Base-by-base conservation (phyloP, 2,113 vertebrate genomes). In the Ictalurus furcatus region DNA sequence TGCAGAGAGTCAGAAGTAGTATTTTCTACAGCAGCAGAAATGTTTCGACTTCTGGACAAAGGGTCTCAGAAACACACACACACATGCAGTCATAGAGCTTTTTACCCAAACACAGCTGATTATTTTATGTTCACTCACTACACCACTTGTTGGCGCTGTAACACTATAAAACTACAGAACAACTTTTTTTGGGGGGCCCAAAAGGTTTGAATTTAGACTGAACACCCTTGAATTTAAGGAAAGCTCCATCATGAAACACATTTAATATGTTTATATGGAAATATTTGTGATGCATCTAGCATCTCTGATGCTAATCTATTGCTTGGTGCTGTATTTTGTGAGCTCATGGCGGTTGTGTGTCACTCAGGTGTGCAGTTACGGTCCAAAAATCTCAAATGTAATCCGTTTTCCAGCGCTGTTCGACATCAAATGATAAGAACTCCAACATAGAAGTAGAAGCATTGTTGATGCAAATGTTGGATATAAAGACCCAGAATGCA, bases 131-230 rank as follows among this genome's bases (percentile, higher is more conserved):
- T 30, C 12, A 4, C 25, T 48, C 34, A 44, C 4, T 13, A 13
- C 4, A n/a, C 85, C 89, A 85, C 74, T 65, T n/a, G 54, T 37
- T 71, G 86, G 83, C 63, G 74, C 74, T 90, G 86, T 85, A 65
- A 79, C 40, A 74, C 56, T 73, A 73, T 19, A 76, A 28, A 84
- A 8, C 16, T 63, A 12, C 23, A 23, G 30, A 54, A 80, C 5
- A 9, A 9, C 48, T 11, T 12, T 4, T 23, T 25, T 25, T 23
- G 6, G 40, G 40, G 6, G 6, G 44, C 6, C 44, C 44, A 63
- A 59, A 59, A 59, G 17, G 19, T 25, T 14, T 25, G 16, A 63
- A 23, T 9, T 63, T 63, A 8, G 14, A 63, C 2, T 6, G 25
- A 63, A 25, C 61, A 63, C 6, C 61, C 23, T 63, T 63, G 61